Percentiles rank a stretch among this genome's conserved stretches.
These are phyloP conservation scores for Dicyrtomina minuta DNA, from an alignment of 2,888 invertebrate species.

Conservation along the genomic window DNA sequence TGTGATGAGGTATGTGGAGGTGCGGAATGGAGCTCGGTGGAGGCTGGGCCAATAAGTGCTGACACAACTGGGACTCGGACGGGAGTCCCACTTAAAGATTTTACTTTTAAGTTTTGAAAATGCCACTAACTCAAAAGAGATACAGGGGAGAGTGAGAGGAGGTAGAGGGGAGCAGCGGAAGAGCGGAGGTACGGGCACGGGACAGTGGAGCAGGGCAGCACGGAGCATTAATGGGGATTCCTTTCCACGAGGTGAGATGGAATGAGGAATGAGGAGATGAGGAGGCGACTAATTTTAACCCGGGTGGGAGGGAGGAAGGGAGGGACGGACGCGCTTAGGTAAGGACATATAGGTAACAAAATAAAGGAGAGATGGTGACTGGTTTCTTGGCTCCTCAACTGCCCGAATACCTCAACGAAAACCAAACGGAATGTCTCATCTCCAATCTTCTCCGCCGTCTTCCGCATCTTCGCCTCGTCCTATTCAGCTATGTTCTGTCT, in stretches of 20 bases:
- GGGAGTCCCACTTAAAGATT: too few species aligned
- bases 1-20: background rate
- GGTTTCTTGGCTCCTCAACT: too few species aligned
- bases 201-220: background rate
- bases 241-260: background rate
- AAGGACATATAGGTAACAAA: too few species aligned
- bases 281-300: slow-evolving; percentile 28
- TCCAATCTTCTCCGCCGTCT: too few species aligned
- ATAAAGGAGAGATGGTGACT: too few species aligned
- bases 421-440: too few species aligned
- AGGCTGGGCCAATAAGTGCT: background rate
- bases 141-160: background rate
- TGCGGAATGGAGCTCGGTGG: background rate
- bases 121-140: background rate
- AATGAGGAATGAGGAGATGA: background rate
- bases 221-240: background rate
- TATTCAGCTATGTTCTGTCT: too few species aligned
- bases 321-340: background rate
- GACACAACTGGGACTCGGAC: too few species aligned
- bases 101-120: too few species aligned
- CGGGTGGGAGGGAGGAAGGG: slow-evolving; percentile 17
- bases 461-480: too few species aligned
- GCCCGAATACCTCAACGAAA: too few species aligned
- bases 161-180: background rate
- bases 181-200: background rate